These are phyloP conservation scores for Sminthurinus signatus DNA, from an alignment of 1,140 invertebrate species.

Conservation along the genomic window DNA sequence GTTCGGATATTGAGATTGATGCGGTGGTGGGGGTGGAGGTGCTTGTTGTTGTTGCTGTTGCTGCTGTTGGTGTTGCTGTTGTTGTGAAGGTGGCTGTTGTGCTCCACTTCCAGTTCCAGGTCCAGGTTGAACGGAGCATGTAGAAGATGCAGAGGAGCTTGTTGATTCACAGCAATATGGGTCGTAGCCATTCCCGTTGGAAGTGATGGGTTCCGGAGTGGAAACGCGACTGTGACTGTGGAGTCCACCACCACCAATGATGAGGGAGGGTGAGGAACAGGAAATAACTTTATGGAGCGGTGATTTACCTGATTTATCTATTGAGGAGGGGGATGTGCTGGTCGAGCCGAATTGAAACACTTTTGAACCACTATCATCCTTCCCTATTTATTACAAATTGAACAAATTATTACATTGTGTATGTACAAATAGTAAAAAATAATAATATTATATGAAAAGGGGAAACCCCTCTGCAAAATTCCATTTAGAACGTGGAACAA, in stretches of 20 bases:
- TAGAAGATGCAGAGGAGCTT: slow-evolving; percentile 30
- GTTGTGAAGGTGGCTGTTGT: slow-evolving; percentile 45
- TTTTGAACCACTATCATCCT: slow-evolving; percentile 27
- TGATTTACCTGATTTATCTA: slow-evolving; percentile 32
- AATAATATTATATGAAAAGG: too few relatives aligned
- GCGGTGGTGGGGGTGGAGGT: slow-evolving; percentile 49
- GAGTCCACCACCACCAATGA: not conserved
- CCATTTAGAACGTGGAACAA: too few relatives aligned
- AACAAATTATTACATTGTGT: too few relatives aligned
- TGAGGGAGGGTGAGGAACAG: slow-evolving; percentile 23
- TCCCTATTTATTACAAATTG: slow-evolving; percentile 18
- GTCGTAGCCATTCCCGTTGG: slow-evolving; percentile 21
- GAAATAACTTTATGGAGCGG: slow-evolving; percentile 18
- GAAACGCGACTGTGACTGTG: slow-evolving; percentile 4
- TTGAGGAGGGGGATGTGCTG: slow-evolving; percentile 26
- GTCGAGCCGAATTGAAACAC: slow-evolving; percentile 29
- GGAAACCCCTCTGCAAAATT: too few relatives aligned
- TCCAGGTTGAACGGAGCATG: slow-evolving; percentile 49
- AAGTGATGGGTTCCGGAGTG: slow-evolving; percentile 17
- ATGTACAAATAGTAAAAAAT: too few relatives aligned
- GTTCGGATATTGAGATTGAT: slow-evolving; percentile 48
- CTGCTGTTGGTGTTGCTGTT: slow-evolving; percentile 38
- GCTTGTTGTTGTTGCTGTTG: slow-evolving; percentile 45
- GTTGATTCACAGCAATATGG: slow-evolving; percentile 36
- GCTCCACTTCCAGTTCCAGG: slow-evolving; percentile 51